Conservation (phyloP, 2,888 invertebrate species). For the Oscheius myriophilus region DNA sequence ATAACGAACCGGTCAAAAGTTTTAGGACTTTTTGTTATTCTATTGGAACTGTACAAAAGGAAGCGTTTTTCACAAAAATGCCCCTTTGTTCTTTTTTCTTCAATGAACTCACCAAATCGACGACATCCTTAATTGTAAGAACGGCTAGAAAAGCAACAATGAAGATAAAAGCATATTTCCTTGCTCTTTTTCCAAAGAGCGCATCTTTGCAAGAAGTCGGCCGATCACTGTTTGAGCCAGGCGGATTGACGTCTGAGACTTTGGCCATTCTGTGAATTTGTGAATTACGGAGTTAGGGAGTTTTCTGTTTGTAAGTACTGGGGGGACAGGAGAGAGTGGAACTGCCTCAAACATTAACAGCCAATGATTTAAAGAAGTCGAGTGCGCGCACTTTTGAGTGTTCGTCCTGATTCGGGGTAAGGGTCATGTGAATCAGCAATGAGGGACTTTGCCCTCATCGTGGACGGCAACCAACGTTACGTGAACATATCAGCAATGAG, state of each 20-base stretch:
- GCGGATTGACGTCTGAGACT: constrained; percentile 31
- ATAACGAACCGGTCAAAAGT: no score
- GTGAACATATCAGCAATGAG: neutral
- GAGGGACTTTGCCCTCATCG: constrained; percentile 3
- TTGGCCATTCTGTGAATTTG: constrained; percentile 44
- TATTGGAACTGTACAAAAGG: no score
- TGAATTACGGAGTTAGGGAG: neutral
- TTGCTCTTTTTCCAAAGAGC: constrained; percentile 53
- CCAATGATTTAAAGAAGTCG: no score
- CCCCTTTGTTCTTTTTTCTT: no score
- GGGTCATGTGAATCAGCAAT: neutral
- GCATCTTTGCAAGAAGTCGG: constrained; percentile 48
- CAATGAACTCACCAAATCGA: constrained; percentile 66
- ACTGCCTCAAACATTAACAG: no score
- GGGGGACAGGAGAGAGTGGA: no score
- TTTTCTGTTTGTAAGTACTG: neutral
- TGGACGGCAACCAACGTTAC: constrained; percentile 9
- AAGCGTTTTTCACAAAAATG: no score
- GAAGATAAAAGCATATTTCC: constrained; percentile 66
- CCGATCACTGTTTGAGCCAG: constrained; percentile 38
- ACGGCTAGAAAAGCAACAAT: constrained; percentile 66
- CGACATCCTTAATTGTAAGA: constrained; percentile 66
- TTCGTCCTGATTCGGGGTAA: no score
- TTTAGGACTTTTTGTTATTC: constrained; percentile 32
- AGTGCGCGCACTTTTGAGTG: no score